These are phyloP conservation scores for Cheilosia impressa DNA, from an alignment of 2,888 invertebrate species.

Conservation along the genomic window DNA sequence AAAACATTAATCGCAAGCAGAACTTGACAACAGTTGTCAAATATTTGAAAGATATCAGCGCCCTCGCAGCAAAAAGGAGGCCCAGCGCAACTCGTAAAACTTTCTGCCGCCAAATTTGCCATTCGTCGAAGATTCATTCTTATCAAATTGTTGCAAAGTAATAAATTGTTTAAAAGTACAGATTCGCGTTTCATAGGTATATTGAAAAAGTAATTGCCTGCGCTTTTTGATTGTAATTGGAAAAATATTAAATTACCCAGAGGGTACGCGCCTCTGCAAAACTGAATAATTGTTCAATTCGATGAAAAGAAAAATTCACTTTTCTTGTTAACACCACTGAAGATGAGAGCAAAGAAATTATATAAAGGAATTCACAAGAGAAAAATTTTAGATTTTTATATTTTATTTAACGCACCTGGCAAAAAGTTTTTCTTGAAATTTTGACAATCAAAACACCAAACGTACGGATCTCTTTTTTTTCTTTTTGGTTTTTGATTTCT, in stretches of 20 bases:
- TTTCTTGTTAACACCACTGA: background rate
- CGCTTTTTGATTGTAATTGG: background rate
- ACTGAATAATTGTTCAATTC: background rate
- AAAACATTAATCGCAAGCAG: constrained; percentile 54
- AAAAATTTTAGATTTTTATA: background rate
- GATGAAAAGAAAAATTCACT: constrained; percentile 27
- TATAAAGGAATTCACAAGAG: constrained; percentile 38
- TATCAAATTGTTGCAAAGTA: constrained; percentile 5
- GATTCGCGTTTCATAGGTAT: background rate
- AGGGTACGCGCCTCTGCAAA: constrained; percentile 31
- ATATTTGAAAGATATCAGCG: constrained; percentile 36
- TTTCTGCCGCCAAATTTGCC: constrained; percentile 71
- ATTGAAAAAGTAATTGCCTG: background rate
- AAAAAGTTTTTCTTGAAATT: constrained; percentile 46
- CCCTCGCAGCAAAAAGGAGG: constrained; percentile 23
- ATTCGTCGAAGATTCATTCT: constrained; percentile 1
- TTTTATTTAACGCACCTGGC: constrained; percentile 56
- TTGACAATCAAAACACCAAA: constrained; percentile 71
- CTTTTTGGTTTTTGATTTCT: constrained; percentile 25
- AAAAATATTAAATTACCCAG: background rate
- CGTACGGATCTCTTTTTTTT: constrained; percentile 35
- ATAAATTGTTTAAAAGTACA: background rate
- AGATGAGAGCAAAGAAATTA: constrained; percentile 12
- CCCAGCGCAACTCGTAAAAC: constrained; percentile 41
- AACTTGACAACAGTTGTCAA: constrained; percentile 69